These are phyloP conservation scores for Meloidogyne exigua DNA, from an alignment of 1,140 invertebrate species.

Conservation along the genomic window DNA sequence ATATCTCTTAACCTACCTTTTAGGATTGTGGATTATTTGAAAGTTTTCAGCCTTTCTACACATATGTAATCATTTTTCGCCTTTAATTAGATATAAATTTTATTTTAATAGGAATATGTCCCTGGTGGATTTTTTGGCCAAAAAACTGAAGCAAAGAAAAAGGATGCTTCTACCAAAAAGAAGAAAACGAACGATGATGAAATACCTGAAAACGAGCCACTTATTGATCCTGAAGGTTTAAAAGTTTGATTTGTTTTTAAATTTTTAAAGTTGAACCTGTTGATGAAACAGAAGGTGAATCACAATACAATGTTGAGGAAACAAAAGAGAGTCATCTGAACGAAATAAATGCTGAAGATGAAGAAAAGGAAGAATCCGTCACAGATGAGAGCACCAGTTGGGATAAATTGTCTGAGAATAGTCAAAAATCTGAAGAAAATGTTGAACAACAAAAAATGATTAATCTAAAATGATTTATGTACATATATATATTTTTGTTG, in stretches of 20 bases:
- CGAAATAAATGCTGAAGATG: constrained; percentile 12
- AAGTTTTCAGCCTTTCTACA: constrained; percentile 95
- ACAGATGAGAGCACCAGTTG: constrained; percentile 17
- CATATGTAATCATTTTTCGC: constrained; percentile 54
- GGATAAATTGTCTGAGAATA: constrained; percentile 25
- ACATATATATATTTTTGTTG: background rate
- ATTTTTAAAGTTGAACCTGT: constrained; percentile 9
- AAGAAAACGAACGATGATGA: constrained; percentile 31
- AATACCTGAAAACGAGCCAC: background rate
- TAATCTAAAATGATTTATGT: background rate
- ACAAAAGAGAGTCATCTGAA: background rate
- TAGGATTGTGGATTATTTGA: constrained; percentile 98
- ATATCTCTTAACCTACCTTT: constrained; percentile 77
- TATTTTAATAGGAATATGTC: constrained; percentile 32
- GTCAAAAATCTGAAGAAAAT: constrained; percentile 18
- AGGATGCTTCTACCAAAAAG: constrained; percentile 37
- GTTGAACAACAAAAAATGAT: constrained; percentile 10
- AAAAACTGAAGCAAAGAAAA: constrained; percentile 9
- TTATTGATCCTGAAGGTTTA: background rate
- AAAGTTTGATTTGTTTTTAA: background rate
- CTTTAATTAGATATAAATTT: background rate
- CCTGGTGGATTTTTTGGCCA: constrained; percentile 13
- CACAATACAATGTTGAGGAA: constrained; percentile 11
- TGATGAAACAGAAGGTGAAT: constrained; percentile 3
- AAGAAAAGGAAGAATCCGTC: background rate